Conservation (phyloP, 2,113 vertebrate species). For the Myiagra hebetior region DNA sequence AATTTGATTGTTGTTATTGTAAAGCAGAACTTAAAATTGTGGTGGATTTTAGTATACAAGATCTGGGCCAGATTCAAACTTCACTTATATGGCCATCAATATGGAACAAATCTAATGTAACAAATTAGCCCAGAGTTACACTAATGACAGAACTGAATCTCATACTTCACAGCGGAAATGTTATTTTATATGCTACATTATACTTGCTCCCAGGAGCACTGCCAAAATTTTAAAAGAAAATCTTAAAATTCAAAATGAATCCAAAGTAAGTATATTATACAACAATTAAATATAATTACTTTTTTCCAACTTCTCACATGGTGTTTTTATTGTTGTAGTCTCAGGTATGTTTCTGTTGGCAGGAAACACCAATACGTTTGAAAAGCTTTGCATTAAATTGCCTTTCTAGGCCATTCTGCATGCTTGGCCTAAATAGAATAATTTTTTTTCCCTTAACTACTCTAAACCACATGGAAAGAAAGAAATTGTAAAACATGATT, state of each 20-base stretch:
- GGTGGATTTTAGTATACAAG: neutral
- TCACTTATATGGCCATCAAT: neutral
- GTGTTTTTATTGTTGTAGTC: constrained; percentile 1
- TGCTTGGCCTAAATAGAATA: constrained; percentile 22
- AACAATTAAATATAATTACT: constrained; percentile 8
- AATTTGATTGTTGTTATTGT: neutral
- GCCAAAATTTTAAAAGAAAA: neutral
- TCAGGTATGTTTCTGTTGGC: constrained; percentile 29
- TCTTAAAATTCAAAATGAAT: constrained; percentile 16
- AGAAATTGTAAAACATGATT: constrained; percentile 46
- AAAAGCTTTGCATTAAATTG: constrained; percentile 35
- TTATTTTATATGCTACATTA: neutral
- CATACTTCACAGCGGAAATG: neutral
- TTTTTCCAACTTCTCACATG: neutral
- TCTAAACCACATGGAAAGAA: constrained; percentile 41
- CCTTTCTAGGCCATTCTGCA: neutral
- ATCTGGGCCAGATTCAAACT: neutral
- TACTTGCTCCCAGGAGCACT: neutral
- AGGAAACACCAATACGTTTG: neutral
- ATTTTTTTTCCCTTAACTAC: neutral
- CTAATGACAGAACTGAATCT: neutral
- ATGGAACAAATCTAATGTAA: neutral
- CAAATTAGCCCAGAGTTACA: neutral
- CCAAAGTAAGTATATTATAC: neutral
- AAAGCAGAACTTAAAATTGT: neutral